Evolutionary conservation across 1,140 invertebrate species (phyloP), one percentile per base, ranked within the genome.

Genomic region (Anastrepha obliqua): DNA sequence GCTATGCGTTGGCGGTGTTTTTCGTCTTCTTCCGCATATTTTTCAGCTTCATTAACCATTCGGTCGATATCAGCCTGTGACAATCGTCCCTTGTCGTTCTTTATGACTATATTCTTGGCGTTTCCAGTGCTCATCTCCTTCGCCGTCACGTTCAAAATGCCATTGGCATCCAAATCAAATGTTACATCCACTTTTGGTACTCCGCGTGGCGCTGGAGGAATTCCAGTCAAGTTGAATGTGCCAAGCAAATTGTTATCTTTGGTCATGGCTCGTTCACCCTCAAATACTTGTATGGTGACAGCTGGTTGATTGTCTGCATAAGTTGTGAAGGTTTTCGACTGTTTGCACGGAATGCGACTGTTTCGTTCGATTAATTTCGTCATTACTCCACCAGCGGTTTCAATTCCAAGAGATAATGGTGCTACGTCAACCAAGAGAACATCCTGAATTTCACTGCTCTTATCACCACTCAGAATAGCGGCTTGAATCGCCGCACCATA

Each of bases 71-170:
- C 97, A 44, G 97, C 96, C 90, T 98, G 97, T 9, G 95, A 95
- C 4, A 97, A 93, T 86, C 97, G 94, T 64, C 97, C 96, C 90
- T 97, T 97, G 92, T 98, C 97, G 91, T 98, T 98, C 58, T 96
- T 97, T 88, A 98, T 97, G 15, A 96, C 97, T 89, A 98, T 97
- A 91, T 97, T 97, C 94, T 95, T 87, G 93, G 95, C 70, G 95
- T 94, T 94, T 5, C 94, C 94, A 0, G 94, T 95, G 87, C 94
- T 94, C 88, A 93, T 94, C 89, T 95, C 95, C 87, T 94, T 94
- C n/a, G 95, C 95, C 0, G 95, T 94, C 8, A 97, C 96, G 90
- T 95, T 95, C 42, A 95, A 89, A 86, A 96, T 95, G 42, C 95
- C 95, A 89, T 95, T 95, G 15, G 95, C 95, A 89, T 95, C 95